Conservation (phyloP, 2,888 invertebrate genomes). For the Leptothorax acervorum region DNA sequence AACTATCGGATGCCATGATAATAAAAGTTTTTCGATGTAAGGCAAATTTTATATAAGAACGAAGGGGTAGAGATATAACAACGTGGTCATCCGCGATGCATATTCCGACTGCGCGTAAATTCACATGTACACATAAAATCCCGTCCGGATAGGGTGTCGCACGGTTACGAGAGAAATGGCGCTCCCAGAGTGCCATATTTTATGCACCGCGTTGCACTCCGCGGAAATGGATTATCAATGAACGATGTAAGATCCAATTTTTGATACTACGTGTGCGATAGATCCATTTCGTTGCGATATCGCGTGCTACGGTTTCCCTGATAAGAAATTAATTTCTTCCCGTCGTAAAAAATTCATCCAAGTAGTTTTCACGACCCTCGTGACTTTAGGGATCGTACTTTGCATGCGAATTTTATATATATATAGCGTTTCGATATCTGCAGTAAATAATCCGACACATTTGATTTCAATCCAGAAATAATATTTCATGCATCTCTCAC, state of each 20-base stretch:
- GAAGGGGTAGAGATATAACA: neutral
- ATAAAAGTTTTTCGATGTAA: slow-evolving; percentile 4
- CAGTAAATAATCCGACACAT: neutral
- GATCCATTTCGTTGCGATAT: neutral
- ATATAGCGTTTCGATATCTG: neutral
- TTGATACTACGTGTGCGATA: neutral
- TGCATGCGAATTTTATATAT: neutral
- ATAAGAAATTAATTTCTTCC: slow-evolving; percentile 14
- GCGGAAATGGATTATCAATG: slow-evolving; percentile 32
- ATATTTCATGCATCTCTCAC: neutral
- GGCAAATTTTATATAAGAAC: neutral
- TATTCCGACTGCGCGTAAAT: slow-evolving; percentile 1
- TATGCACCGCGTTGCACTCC: neutral
- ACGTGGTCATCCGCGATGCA: neutral
- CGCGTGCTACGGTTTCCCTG: neutral
- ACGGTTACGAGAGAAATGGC: slow-evolving; percentile 17
- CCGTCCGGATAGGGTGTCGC: neutral
- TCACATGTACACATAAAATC: slow-evolving; percentile 6
- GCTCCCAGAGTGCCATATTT: slow-evolving; percentile 5
- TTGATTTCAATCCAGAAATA: neutral
- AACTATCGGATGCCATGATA: neutral
- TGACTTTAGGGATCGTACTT: neutral
- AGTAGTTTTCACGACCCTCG: neutral
- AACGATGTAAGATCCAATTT: slow-evolving; percentile 27
- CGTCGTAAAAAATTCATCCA: neutral